phyloP scores from a whole-genome alignment of 30 jellyfish, hydroid and myxozoan species.

The Aurelia aurita region DNA sequence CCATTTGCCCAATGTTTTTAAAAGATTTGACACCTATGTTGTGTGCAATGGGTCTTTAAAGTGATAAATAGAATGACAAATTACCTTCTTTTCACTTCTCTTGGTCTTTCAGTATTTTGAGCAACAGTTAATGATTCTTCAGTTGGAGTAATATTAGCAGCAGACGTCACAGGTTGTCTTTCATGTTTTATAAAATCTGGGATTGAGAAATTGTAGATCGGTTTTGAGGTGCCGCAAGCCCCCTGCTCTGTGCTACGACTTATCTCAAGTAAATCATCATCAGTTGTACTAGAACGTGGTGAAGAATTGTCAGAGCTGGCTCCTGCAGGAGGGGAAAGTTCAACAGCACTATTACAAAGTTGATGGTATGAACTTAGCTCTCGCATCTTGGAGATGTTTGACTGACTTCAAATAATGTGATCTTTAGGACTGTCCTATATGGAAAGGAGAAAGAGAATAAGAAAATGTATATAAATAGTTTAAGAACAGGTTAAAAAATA shows the following conservation, averaged over 20 bases:
- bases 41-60: too few relatives aligned
- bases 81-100: conserved; percentile 64
- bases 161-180: conserved; percentile 60
- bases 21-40: too few relatives aligned
- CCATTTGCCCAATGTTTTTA: too few relatives aligned
- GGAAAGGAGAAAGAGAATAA: too few relatives aligned
- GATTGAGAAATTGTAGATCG: conserved; percentile 92
- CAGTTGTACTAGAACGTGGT: conserved; percentile 89
- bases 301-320: conserved; percentile 93
- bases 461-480: too few relatives aligned
- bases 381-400: conserved; percentile 15
- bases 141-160: conserved; percentile 1
- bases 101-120: background rate
- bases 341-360: conserved; percentile 69
- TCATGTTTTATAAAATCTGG: conserved; percentile 93
- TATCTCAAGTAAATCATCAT: conserved; percentile 81
- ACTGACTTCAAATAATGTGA: too few relatives aligned
- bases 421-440: too few relatives aligned
- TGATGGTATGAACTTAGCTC: conserved; percentile 56
- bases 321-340: conserved; percentile 72
- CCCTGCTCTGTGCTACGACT: conserved; percentile 64
- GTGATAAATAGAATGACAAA: background rate
- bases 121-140: conserved; percentile 9
- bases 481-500: too few relatives aligned
- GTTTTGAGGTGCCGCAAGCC: conserved; percentile 68